Conservation (phyloP, 2,797 vertebrate genomes). For the Scolopax bukidnonensis region DNA sequence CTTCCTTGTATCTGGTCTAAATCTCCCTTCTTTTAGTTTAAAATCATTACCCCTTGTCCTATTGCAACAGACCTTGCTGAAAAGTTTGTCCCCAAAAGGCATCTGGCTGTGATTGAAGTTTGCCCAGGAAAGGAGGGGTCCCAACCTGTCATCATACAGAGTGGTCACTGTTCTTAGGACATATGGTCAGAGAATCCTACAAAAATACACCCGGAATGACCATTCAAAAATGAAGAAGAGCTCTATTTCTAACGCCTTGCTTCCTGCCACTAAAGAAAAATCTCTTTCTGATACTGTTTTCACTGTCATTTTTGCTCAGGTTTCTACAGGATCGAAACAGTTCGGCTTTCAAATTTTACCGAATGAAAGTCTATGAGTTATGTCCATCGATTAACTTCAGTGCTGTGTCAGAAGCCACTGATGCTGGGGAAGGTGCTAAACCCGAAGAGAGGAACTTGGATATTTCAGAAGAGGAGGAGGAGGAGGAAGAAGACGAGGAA, state of each 20-base stretch:
- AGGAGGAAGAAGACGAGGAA: slow-evolving; percentile 18
- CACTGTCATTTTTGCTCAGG: slow-evolving; percentile 50
- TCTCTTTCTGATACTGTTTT: neutral
- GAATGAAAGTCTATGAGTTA: slow-evolving; percentile 78
- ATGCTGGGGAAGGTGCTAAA: neutral
- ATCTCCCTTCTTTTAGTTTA: neutral
- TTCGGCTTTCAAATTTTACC: slow-evolving; percentile 79
- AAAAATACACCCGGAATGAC: neutral
- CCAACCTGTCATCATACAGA: neutral
- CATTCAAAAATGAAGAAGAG: neutral
- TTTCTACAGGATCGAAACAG: slow-evolving; percentile 80
- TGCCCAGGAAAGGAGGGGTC: neutral
- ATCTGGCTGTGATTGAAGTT: neutral
- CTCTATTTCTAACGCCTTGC: neutral
- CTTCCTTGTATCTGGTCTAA: neutral
- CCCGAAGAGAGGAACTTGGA: neutral
- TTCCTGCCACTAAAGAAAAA: neutral
- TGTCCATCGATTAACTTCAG: slow-evolving; percentile 74
- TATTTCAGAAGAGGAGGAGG: slow-evolving; percentile 37
- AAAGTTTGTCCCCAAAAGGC: neutral
- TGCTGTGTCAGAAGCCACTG: neutral
- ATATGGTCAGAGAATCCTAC: neutral
- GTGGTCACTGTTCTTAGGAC: neutral
- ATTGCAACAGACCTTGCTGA: neutral
- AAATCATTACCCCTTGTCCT: neutral